phyloP scores from a whole-genome alignment of 2,113 vertebrate species.

The Nothoprocta perdicaria region DNA sequence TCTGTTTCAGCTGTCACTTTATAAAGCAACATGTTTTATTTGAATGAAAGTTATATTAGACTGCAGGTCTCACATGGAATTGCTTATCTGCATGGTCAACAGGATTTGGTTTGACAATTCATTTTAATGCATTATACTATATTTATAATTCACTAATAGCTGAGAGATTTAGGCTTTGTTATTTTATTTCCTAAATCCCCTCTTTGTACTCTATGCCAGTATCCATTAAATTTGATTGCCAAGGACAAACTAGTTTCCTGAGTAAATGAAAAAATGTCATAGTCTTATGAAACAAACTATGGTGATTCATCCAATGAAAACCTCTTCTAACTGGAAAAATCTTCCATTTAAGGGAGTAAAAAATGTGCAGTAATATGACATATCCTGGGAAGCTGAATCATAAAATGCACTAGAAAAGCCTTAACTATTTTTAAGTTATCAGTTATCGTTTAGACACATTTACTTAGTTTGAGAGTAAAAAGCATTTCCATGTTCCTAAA shows the following conservation, averaged over 20 bases:
- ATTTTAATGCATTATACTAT: conserved; percentile 63
- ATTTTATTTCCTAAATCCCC: conserved; percentile 11
- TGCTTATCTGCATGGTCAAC: conserved; percentile 40
- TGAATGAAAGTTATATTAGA: conserved; percentile 36
- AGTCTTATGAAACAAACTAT: neutral
- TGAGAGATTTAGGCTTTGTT: conserved; percentile 60
- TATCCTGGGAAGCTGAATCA: neutral
- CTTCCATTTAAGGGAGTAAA: neutral
- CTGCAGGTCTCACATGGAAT: conserved; percentile 24
- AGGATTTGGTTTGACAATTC: conserved; percentile 65
- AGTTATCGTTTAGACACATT: neutral
- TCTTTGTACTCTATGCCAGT: conserved; percentile 2
- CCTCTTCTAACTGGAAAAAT: neutral
- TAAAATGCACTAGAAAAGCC: neutral
- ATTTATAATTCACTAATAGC: conserved; percentile 73
- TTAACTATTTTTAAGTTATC: neutral
- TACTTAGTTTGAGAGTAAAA: neutral
- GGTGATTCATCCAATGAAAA: neutral
- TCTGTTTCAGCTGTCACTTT: neutral
- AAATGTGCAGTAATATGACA: neutral
- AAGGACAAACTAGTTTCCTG: neutral
- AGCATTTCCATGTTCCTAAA: neutral
- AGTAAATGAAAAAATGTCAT: neutral
- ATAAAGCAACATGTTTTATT: neutral
- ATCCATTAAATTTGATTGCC: conserved; percentile 31